Evolutionary conservation across 2,888 invertebrate species (phyloP).

Genomic region (Helleia helle): DNA sequence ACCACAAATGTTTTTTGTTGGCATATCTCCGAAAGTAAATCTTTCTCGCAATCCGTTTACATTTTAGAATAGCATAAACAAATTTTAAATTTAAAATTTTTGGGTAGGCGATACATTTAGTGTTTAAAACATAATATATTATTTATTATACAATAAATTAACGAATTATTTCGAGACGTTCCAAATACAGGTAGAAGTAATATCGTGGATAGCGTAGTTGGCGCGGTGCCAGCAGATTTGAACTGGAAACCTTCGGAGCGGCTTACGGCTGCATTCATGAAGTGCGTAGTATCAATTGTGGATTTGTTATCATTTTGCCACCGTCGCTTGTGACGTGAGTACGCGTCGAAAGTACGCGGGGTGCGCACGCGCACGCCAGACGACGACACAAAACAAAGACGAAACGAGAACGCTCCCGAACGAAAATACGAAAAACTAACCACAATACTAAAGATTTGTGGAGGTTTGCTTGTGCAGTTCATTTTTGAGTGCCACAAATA

Average conservation of each 20-base stretch:
- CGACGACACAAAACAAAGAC: constrained; percentile 37
- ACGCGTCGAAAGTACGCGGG: constrained; percentile 37
- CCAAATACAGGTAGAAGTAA: neutral
- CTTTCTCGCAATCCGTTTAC: no score
- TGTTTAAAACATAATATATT: no score
- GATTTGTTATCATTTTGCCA: constrained; percentile 65
- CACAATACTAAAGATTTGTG: neutral
- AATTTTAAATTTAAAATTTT: no score
- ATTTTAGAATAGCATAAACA: no score
- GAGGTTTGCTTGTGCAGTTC: neutral
- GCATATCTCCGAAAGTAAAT: no score
- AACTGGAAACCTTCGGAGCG: constrained; percentile 33
- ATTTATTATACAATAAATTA: constrained; percentile 3
- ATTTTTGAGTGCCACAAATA: neutral
- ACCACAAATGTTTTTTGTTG: no score
- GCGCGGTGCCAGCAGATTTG: constrained; percentile 19
- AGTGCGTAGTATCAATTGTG: constrained; percentile 44
- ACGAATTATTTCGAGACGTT: neutral
- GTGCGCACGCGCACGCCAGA: constrained; percentile 25
- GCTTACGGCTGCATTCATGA: constrained; percentile 35
- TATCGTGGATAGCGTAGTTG: constrained; percentile 8
- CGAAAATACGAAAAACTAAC: constrained; percentile 37
- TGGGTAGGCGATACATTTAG: neutral
- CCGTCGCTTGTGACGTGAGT: constrained; percentile 46
- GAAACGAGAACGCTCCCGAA: constrained; percentile 53